Evolutionary conservation across 2,113 vertebrate species (phyloP), one percentile per base, ranked within the genome.

Genomic region (Platysternon megacephalum): DNA sequence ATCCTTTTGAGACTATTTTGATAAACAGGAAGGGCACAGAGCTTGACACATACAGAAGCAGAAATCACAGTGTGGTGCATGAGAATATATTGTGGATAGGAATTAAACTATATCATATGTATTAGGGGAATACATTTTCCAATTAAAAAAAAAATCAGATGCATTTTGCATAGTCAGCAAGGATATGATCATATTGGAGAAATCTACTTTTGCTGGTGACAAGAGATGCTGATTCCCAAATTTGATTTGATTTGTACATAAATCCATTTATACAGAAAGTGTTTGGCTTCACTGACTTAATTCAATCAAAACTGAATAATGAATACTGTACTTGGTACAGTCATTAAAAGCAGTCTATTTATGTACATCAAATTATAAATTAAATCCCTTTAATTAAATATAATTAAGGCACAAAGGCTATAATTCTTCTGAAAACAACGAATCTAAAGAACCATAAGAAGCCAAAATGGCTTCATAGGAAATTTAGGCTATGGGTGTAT

Each of bases 361-460:
- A 76, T 94, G 87, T 87, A 91, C 35, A 86, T 35, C 85, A 12
- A 39, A 21, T 2, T 86, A 78, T 61, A 87, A 96, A 94, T 42
- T n/a, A 87, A 96, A 95, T 84, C 51, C 88, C 82, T 96, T 86
- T 86, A 84, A 95, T 94, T 95, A 84, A 32, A 79, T 42, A 22
- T 86, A 85, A 93, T 88, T 93, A 97, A 24, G 6, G 89, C 88
- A 80, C n/a, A 78, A 13, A 86, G 51, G 46, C 52, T 93, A 85
- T 44, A 49, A 13, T 94, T 86, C 76, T 53, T 89, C 87, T 1
- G 4, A 2, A 22, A 44, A 6, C 61, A 22, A 82, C 2, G 0
- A 22, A 83, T 87, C 93, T 87, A 85, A 90, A 91, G 72, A 95
- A 92, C 1, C 14, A 42, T 72, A 80, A 87, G 65, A 94, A 84